Base-by-base conservation (phyloP, 2,888 invertebrate genomes). In the Eupithecia vulgata region DNA sequence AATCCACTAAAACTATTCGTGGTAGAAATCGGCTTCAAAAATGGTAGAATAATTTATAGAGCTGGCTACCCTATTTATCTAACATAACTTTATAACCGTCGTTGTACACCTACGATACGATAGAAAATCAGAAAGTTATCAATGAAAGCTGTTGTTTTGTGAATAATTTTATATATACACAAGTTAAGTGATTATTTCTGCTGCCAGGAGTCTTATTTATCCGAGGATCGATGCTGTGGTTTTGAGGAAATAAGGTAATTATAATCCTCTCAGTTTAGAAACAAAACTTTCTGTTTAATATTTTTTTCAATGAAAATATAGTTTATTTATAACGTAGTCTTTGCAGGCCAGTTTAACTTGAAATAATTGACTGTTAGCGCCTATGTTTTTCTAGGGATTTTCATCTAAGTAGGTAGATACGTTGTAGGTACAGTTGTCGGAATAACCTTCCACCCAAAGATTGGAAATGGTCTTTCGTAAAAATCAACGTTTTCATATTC, bases 31-130 rank as follows among this genome's bases (percentile, higher is more conserved):
- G 10, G 30, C 17, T 34, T 21, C 61, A 34, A 13, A 34, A 45
- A 62, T 79, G 69, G 80, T 80, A 82, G 80, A 76, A 40, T 8
- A 37, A 48, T 68, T 66, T 45, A n/a, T 13, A 30, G n/a, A 37
- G 40, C 42, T 80, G 81, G 84, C 80, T 81, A 79, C 81, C 45
- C 67, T 5, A 72, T 67, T 71, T 71, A 76, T 69, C 81, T 86
- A 86, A 86, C 87, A 85, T 21, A 52, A n/a, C n/a, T 52, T 79
- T 84, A 76, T 88, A 80, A 91, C 90, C 90, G 91, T 85, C 87
- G 77, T 70, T 72, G 74, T 81, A 86, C 92, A 93, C 87, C 93
- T 93, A 93, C 83, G 15, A 21, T 90, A 88, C 87, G 76, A 78
- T 81, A 76, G 77, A 77, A 34, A 85, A 85, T 85, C 83, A 78